Base-by-base conservation (phyloP, 2,888 invertebrate genomes). In the Sphinx pinastri region DNA sequence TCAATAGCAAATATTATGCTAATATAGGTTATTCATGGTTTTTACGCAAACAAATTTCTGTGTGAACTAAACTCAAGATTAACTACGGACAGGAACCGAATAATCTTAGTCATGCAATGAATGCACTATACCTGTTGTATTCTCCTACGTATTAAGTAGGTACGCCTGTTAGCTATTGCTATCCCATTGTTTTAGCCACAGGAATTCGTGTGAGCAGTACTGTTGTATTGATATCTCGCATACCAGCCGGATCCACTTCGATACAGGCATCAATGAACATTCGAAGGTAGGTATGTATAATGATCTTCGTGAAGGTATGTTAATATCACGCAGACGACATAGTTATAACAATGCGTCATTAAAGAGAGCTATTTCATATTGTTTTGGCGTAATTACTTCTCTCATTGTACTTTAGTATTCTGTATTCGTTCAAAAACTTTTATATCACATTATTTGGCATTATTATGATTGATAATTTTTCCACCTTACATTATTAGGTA, bases 201-300 rank as follows among this genome's bases (percentile, higher is more conserved):
- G 88, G 88, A 88, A 90, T 89, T 77, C 82, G 75, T 79, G 83
- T 88, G 86, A 83, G 84, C 87, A 86, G 80, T 81, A 76, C 69
- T 74, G 74, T 68, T 73, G 68, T 78, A 79, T 77, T 80, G 82
- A 84, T 82, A 84, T 83, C 81, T 81, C 76, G 80, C 80, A 88
- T 88, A 85, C 85, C 82, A 72, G 59, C 58, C 51, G 59, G 51
- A 70, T 70, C 67, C 45, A 70, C 55, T n/a, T 45, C 31, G 13
- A 58, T 52, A 78, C 71, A 73, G 74, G 76, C 77, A 68, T 79
- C 75, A 76, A 71, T 13, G 67, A 73, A 66, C 73, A 73, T 67
- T 63, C 38, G 38, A 8, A 38, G 38, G 51, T 59, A 38, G 38
- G 51, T 59, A 63, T 49, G 63, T 49, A 63, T 60, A 16, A 16